Base-by-base conservation (phyloP, 1,140 invertebrate species). In the Nebria ingens region DNA sequence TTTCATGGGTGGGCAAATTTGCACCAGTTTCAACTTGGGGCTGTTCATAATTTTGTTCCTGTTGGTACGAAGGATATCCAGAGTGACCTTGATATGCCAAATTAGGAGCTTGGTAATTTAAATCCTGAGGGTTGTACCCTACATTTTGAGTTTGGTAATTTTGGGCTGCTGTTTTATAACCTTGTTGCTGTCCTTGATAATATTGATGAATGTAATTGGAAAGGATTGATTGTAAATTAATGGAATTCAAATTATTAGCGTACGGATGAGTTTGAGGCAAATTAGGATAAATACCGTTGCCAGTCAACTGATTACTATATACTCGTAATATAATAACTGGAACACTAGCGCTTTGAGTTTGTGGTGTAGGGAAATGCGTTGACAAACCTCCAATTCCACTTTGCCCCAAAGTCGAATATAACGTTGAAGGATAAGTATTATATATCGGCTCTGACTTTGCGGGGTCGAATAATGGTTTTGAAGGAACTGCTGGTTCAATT, bases 301-400 rank as follows among this genome's bases (percentile, higher is more conserved):
- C 75, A 42, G 70, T 72, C 9, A 80, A 64, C 56, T 76, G 77
- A 34, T 76, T 76, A 53, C 74, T 78, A 34, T 76, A 77, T 29
- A 80, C 71, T 61, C 76, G 72, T 21, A 80, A 59, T 19, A 78
- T 74, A 56, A 79, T 66, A 19, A 80, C 76, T 22, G 78, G 78
- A 15, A 79, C 73, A 2, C 75, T 70, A 56, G 51, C 20, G 11
- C 55, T 50, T 19, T 51, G 51, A 40, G 52, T 49, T 19, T 53
- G 50, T 29, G 59, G 21, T 19, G 50, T 13, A 17, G 68, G 64
- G 21, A 62, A 21, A 21, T 65, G 54, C 4, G 61, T 56, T 6
- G 58, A 58, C 13, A 70, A 55, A 6, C 54, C 58, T 19, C 63
- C 57, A 15, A 68, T 15, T 0, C 68, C 68, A 50, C 66, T 60